phyloP scores from a whole-genome alignment of 2,888 invertebrate species.

The Deilephila porcellus region DNA sequence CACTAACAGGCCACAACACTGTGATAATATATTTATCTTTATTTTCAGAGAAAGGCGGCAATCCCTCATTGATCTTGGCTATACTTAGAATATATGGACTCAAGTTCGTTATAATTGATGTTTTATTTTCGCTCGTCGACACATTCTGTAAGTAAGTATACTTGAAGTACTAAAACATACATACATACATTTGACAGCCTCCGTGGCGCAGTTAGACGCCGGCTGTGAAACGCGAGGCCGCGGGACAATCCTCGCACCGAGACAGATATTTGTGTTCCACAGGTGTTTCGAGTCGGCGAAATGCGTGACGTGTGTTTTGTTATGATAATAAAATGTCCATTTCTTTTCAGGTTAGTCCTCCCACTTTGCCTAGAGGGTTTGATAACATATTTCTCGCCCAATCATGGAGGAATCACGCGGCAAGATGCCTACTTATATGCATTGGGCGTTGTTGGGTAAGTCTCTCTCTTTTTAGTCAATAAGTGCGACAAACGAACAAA shows the following conservation, averaged over 20 bases:
- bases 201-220: too few species aligned
- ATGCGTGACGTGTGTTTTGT: too few species aligned
- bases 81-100: slow-evolving; percentile 67
- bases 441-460: slow-evolving; percentile 84
- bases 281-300: too few species aligned
- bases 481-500: neutral
- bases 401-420: slow-evolving; percentile 66
- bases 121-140: slow-evolving; percentile 65
- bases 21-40: neutral
- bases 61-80: slow-evolving; percentile 68
- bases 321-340: too few species aligned
- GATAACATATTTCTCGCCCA: slow-evolving; percentile 87
- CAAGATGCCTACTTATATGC: slow-evolving; percentile 88
- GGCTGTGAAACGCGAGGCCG: too few species aligned
- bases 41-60: slow-evolving; percentile 67
- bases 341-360: slow-evolving; percentile 83
- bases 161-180: too few species aligned
- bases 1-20: too few species aligned
- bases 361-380: slow-evolving; percentile 87
- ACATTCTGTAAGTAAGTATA: slow-evolving; percentile 63
- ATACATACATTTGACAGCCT: too few species aligned
- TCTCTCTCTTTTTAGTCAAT: neutral
- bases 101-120: slow-evolving; percentile 64
- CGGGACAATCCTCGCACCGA: too few species aligned
- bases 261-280: too few species aligned